These are phyloP conservation scores for Drosophila pseudotalamancana DNA, from an alignment of 2,888 invertebrate species.

Conservation along the genomic window DNA sequence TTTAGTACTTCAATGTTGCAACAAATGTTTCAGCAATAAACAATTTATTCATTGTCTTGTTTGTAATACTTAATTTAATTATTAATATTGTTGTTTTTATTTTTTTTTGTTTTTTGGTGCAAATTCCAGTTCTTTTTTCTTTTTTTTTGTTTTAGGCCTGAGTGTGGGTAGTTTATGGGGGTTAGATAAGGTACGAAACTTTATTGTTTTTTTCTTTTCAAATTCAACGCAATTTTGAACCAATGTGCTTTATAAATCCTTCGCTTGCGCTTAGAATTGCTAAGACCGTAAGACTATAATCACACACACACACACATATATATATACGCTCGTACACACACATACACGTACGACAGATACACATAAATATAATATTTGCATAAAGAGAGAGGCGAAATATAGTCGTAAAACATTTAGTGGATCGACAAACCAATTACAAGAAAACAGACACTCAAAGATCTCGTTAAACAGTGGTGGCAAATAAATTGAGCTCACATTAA, in stretches of 20 bases:
- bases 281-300: constrained; percentile 50
- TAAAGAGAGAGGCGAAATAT: constrained; percentile 53
- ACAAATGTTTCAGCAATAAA: constrained; percentile 64
- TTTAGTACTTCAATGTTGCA: constrained; percentile 79
- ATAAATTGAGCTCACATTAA: constrained; percentile 73
- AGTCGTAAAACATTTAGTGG: constrained; percentile 73
- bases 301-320: constrained; percentile 36
- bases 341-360: constrained; percentile 43
- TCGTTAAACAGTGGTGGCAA: constrained; percentile 74
- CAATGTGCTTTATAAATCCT: constrained; percentile 55
- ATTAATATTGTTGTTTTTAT: constrained; percentile 1
- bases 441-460: constrained; percentile 71
- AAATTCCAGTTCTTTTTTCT: constrained; percentile 74
- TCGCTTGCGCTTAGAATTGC: constrained; percentile 32
- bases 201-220: background rate
- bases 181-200: constrained; percentile 22
- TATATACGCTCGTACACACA: constrained; percentile 27
- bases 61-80: constrained; percentile 28
- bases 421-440: constrained; percentile 72
- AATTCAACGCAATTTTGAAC: constrained; percentile 49
- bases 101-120: constrained; percentile 18
- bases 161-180: constrained; percentile 16
- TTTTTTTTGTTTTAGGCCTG: constrained; percentile 16
- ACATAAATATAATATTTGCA: constrained; percentile 53
- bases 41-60: constrained; percentile 6